Evolutionary conservation across 2,797 vertebrate species (phyloP), one percentile per base, ranked within the genome.

Genomic region (Pseudochromis fuscus): DNA sequence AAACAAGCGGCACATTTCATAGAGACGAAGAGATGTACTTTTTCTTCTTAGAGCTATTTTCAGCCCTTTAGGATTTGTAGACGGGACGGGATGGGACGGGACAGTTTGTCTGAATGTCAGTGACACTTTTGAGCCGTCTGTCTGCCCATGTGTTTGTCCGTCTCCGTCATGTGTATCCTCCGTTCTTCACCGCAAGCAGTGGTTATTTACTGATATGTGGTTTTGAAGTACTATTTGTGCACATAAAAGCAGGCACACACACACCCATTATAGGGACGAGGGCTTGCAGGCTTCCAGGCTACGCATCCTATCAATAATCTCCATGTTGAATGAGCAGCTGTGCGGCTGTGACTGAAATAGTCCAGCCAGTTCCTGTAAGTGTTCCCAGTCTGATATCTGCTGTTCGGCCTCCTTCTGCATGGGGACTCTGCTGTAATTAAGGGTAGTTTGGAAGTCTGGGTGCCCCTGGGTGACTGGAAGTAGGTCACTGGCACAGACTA

Each of bases 401-500:
- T 77, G 72, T 25, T 81, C 69, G 67, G 77, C 83, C n/a, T 86
- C 73, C 76, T 75, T 64, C 78, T 88, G 77, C 76, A 82, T 73
- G 84, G 76, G 85, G 79, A 86, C 85, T 46, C 55, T 70, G 85
- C 80, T 83, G 85, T 93, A 90, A 93, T 92, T 92, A 92, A 89
- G 89, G 86, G 88, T 85, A 79, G 90, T 91, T 90, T 87, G 82
- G 88, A 81, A 89, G 86, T 75, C 91, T 85, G 78, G 82, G 71
- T 8, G 89, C 90, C 89, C 85, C 91, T 84, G 81, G 88, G 88
- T 86, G 79, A 63, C 67, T 86, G 74, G 79, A 93, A 91, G 83
- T 93, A 92, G 92, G 92, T 93, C 92, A 93, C 87, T 91, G 91
- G 92, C 89, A 90, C 91, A 90, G 83, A 85, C 89, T 78, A 78